Base-by-base conservation (phyloP, 1,140 invertebrate genomes). In the Zaprionus lachaisei region DNA sequence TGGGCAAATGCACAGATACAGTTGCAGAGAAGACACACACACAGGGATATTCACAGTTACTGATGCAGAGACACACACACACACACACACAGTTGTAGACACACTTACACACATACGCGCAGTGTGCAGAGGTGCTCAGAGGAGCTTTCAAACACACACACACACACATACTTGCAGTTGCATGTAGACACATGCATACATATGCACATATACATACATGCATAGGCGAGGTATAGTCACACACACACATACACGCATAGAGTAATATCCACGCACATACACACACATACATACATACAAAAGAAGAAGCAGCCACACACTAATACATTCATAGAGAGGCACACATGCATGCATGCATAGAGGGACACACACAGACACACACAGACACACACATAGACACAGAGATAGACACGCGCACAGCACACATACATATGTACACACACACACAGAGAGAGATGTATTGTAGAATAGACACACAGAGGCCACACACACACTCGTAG, bases 161-260 rank as follows among this genome's bases (percentile, higher is more conserved):
- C 62, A 64, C 44, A 77, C 74, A 71, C 56, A 60, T 57, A 63
- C 65, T 7, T 31, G 66, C 14, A 44, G 63, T 41, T 15, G 28
- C 12, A 64, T 34, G 22, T 2, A 65, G 1, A 26, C 20, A 24
- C 9, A 26, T 6, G 15, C 9, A 26, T 6, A 54, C 7, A 44
- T 51, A 37, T 26, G 24, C n/a, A 14, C 34, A 58, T 31, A 68
- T 22, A 51, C 22, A 68, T 22, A 51, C 22, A 61, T 20, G 4
- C 0, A 17, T 12, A 22, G 11, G 7, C 20, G 17, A 4, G 7
- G 28, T 28, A 28, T 15, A 17, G 4, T 4, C 51, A 37, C 44
- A 72, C 41, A 75, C 61, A 64, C 51, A 73, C 5, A 17, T 11
- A 54, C 66, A 63, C 55, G 54, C 11, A 54, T 56, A 17, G 44